phyloP scores from a whole-genome alignment of 2,113 vertebrate species.

The Anolis carolinensis region DNA sequence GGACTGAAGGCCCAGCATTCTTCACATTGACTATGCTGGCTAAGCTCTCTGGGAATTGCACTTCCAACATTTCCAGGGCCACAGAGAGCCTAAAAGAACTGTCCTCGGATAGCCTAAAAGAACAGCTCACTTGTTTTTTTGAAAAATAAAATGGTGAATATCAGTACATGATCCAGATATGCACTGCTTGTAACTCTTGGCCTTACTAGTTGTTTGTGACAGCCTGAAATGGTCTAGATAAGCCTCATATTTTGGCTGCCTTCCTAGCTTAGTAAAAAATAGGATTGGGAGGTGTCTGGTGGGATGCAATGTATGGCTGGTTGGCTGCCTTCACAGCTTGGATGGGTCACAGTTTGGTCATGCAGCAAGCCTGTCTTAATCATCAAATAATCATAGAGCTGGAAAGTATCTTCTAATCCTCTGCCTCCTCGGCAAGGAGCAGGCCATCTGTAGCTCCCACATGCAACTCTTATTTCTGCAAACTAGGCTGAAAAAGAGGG shows the following conservation, averaged over 20 bases:
- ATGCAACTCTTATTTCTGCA: neutral
- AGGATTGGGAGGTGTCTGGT: neutral
- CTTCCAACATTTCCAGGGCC: too few species aligned
- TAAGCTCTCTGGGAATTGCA: too few species aligned
- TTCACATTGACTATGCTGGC: too few species aligned
- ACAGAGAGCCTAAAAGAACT: neutral
- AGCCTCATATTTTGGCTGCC: conserved; percentile 7
- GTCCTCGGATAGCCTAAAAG: neutral
- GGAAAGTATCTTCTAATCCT: neutral
- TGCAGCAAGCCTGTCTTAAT: neutral
- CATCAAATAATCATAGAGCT: neutral
- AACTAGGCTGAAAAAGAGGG: neutral
- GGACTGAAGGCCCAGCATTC: too few species aligned
- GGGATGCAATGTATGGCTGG: neutral
- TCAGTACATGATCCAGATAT: neutral
- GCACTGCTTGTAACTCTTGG: neutral
- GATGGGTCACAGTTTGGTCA: neutral
- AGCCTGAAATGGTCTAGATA: neutral
- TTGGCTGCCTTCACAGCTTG: neutral
- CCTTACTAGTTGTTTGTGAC: neutral
- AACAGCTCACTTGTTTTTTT: neutral
- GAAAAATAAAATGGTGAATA: too few species aligned
- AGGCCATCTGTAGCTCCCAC: neutral
- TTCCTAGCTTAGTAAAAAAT: neutral
- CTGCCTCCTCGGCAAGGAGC: neutral